phyloP scores from a whole-genome alignment of 1,140 invertebrate species.

The Copidosoma floridanum region DNA sequence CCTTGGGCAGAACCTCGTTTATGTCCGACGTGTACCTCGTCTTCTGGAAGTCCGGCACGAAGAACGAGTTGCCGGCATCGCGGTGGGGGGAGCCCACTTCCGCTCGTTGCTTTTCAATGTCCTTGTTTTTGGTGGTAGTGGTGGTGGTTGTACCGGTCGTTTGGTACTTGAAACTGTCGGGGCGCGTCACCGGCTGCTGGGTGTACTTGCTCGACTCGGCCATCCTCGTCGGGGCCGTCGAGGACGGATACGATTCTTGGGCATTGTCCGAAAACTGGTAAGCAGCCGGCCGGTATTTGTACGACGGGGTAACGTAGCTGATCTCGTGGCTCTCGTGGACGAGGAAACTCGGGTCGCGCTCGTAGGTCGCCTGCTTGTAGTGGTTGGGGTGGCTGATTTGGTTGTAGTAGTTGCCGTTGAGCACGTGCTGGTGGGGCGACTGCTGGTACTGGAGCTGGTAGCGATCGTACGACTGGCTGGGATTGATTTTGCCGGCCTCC shows the following conservation, averaged over 20 bases:
- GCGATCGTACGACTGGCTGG: conserved; percentile 23
- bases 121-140: not conserved
- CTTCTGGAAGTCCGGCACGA: conserved; percentile 43
- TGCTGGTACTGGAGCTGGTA: conserved; percentile 27
- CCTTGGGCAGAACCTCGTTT: conserved; percentile 47
- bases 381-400: conserved; percentile 40
- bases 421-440: conserved; percentile 11
- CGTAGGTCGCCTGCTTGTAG: conserved; percentile 41
- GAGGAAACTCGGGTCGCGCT: conserved; percentile 46
- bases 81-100: too few species aligned
- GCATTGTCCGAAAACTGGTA: conserved; percentile 23
- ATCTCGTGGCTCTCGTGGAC: conserved; percentile 51
- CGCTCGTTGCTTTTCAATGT: not conserved
- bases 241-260: conserved; percentile 16
- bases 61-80: conserved; percentile 36
- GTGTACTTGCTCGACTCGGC: conserved; percentile 33
- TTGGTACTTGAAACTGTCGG: conserved; percentile 1
- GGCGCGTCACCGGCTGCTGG: conserved; percentile 17
- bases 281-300: conserved; percentile 43
- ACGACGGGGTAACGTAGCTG: conserved; percentile 45
- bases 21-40: conserved; percentile 44
- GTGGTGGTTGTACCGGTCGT: too few species aligned
- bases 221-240: conserved; percentile 19
- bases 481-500: conserved; percentile 24
- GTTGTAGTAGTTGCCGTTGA: conserved; percentile 42